phyloP scores from a whole-genome alignment of 1,140 invertebrate genomes.

The Achatina immaculata region DNA sequence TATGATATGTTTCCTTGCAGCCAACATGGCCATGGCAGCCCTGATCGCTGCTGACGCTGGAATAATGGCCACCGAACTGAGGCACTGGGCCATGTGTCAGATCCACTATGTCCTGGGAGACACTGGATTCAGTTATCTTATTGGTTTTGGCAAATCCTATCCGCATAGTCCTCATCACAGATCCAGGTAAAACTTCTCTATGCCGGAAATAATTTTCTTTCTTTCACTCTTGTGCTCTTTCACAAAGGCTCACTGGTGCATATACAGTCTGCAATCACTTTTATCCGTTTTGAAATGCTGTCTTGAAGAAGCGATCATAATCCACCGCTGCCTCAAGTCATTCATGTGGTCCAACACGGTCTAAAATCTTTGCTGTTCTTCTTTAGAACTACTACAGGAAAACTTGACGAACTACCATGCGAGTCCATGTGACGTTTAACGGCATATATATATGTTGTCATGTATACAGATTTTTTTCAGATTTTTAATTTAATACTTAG shows the following conservation, averaged over 20 bases:
- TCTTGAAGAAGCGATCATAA: too few relatives aligned
- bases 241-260: background rate
- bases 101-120: slow-evolving; percentile 77
- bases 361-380: too few relatives aligned
- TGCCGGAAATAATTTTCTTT: background rate
- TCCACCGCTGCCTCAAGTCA: too few relatives aligned
- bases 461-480: too few relatives aligned
- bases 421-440: too few relatives aligned
- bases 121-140: slow-evolving; percentile 76
- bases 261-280: background rate
- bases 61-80: slow-evolving; percentile 52
- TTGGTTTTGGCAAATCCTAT: slow-evolving; percentile 76
- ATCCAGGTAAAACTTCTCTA: slow-evolving; percentile 40
- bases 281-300: background rate
- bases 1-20: slow-evolving; percentile 28
- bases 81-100: slow-evolving; percentile 75
- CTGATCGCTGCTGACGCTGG: slow-evolving; percentile 51
- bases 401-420: too few relatives aligned
- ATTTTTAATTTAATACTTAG: too few relatives aligned
- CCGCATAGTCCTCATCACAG: slow-evolving; percentile 70
- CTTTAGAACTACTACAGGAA: too few relatives aligned
- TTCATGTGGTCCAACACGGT: too few relatives aligned
- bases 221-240: background rate
- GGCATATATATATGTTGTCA: too few relatives aligned
- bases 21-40: slow-evolving; percentile 50